These are phyloP conservation scores for Sarcophilus harrisii DNA, from an alignment of 2,797 vertebrate genomes.

Conservation along the genomic window DNA sequence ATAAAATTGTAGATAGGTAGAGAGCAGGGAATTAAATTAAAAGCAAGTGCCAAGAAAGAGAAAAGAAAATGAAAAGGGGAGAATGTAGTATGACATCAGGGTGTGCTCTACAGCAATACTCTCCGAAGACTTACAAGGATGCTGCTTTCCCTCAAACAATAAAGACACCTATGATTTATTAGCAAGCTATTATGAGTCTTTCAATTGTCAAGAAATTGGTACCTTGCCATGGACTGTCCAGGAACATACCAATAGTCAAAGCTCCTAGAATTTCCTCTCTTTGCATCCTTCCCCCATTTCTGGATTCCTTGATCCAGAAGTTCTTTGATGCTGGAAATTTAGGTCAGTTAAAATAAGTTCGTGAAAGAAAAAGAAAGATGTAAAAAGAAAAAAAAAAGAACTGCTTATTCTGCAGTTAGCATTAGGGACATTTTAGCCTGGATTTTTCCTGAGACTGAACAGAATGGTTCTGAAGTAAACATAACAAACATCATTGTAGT, in stretches of 20 bases:
- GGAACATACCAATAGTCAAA: neutral
- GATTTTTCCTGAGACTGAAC: neutral
- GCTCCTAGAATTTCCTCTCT: neutral
- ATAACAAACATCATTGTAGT: neutral
- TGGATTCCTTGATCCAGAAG: neutral
- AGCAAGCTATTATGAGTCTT: neutral
- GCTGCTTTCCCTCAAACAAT: neutral
- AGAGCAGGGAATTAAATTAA: constrained; percentile 45
- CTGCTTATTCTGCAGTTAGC: neutral
- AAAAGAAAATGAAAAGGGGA: constrained; percentile 33
- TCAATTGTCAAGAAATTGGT: neutral
- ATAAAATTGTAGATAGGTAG: constrained; percentile 40
- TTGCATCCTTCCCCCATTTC: neutral
- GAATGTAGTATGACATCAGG: neutral
- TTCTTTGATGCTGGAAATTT: neutral
- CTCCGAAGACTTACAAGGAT: neutral
- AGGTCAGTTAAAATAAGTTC: neutral
- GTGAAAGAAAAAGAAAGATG: neutral
- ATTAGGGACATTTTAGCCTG: neutral
- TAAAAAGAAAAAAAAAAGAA: neutral
- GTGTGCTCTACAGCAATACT: neutral
- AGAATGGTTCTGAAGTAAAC: neutral
- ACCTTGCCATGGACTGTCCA: neutral
- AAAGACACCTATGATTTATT: neutral
- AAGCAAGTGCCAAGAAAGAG: constrained; percentile 35